Percentiles rank a stretch among this genome's conserved stretches.
Evolutionary conservation across 2,113 vertebrate species (phyloP).

Genomic region (Silurus asotus): DNA sequence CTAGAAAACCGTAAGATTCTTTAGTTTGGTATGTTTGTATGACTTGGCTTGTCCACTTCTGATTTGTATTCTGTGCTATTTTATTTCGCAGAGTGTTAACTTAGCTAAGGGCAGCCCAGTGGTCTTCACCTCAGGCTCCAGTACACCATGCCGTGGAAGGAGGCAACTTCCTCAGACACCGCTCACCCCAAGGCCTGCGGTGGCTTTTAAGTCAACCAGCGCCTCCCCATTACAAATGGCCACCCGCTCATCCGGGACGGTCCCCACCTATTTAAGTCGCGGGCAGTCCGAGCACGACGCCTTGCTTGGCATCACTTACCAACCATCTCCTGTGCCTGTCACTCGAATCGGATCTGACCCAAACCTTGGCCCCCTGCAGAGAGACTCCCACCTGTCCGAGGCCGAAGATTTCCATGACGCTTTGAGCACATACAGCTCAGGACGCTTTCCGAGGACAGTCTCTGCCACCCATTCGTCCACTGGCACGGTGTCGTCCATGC

Average conservation of each 20-base stretch:
- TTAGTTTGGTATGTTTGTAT: neutral
- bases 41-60: constrained; percentile 1
- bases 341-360: constrained; percentile 87
- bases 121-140: constrained; percentile 80
- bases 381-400: constrained; percentile 69
- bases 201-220: constrained; percentile 92
- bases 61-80: constrained; percentile 70
- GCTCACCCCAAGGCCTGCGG: constrained; percentile 90
- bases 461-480: constrained; percentile 74
- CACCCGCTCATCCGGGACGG: constrained; percentile 62
- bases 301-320: constrained; percentile 65
- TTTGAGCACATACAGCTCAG: constrained; percentile 81
- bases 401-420: constrained; percentile 91
- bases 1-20: neutral
- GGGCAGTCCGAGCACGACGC: constrained; percentile 89
- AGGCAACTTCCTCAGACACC: constrained; percentile 96
- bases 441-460: constrained; percentile 75
- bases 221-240: constrained; percentile 83
- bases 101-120: constrained; percentile 80
- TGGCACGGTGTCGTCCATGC: constrained; percentile 6
- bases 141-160: constrained; percentile 84
- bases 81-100: constrained; percentile 74
- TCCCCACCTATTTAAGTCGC: constrained; percentile 83
- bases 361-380: constrained; percentile 75
- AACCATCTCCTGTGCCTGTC: constrained; percentile 70